These are phyloP conservation scores for Petrocephalus sullivani DNA, from an alignment of 2,797 vertebrate species.

Conservation along the genomic window DNA sequence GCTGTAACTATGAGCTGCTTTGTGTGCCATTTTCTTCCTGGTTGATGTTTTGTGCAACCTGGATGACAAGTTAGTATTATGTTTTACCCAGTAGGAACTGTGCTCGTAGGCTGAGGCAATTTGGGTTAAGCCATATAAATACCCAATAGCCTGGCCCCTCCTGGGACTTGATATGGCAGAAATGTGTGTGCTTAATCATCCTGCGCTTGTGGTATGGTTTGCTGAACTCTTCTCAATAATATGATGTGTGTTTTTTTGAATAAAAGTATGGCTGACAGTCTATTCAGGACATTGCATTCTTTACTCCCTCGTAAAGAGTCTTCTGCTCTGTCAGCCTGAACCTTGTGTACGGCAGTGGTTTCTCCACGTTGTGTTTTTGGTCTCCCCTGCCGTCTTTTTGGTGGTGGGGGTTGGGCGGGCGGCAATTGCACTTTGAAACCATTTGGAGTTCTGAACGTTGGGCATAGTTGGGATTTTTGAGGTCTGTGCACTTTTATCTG, in stretches of 20 bases:
- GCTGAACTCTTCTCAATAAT: background rate
- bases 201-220: background rate
- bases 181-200: background rate
- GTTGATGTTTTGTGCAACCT: background rate
- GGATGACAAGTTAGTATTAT: background rate
- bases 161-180: background rate
- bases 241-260: background rate
- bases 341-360: background rate
- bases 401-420: no score
- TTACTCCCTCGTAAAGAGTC: background rate
- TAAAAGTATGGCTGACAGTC: background rate
- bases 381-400: background rate
- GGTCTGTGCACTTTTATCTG: constrained; percentile 26
- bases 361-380: background rate
- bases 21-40: background rate
- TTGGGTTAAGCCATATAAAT: background rate
- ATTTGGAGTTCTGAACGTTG: background rate
- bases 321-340: background rate
- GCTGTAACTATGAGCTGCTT: background rate
- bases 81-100: background rate
- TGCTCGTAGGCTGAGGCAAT: background rate
- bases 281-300: background rate
- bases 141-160: background rate
- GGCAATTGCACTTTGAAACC: constrained; percentile 16
- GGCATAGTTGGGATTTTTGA: constrained; percentile 20